These are phyloP conservation scores for Proisotoma minuta DNA, from an alignment of 2,888 invertebrate species.

Conservation along the genomic window DNA sequence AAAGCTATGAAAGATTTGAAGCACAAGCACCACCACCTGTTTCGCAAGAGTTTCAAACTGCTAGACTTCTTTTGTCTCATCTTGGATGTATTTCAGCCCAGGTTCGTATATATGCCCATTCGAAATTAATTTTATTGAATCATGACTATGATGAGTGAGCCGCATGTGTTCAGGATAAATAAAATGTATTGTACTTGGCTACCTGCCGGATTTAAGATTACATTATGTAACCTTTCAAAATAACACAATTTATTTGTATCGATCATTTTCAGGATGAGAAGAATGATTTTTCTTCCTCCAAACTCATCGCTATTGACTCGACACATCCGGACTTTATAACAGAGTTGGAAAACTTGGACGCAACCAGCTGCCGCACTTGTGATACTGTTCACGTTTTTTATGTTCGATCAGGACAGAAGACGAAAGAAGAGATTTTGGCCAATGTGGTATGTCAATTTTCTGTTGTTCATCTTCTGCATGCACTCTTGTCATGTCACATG, in stretches of 20 bases:
- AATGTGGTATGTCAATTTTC: constrained; percentile 61
- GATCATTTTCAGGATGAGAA: constrained; percentile 35
- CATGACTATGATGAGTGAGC: too few relatives aligned
- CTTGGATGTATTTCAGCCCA: constrained; percentile 74
- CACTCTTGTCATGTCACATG: neutral
- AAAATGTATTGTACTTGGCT: too few relatives aligned
- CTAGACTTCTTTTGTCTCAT: constrained; percentile 88
- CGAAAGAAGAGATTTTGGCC: constrained; percentile 70
- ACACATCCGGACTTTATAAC: constrained; percentile 65
- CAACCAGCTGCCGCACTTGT: constrained; percentile 76
- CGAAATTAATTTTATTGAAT: too few relatives aligned
- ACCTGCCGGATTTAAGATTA: too few relatives aligned
- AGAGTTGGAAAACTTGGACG: constrained; percentile 78
- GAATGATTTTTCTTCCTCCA: constrained; percentile 51
- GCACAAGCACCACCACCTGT: constrained; percentile 75
- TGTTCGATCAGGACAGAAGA: constrained; percentile 77
- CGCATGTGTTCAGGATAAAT: too few relatives aligned
- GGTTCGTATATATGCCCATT: too few relatives aligned
- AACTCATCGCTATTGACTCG: constrained; percentile 68
- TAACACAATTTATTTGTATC: neutral
- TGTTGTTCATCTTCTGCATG: neutral
- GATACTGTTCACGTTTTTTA: constrained; percentile 94
- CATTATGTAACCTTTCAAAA: too few relatives aligned
- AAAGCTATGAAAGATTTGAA: constrained; percentile 54
- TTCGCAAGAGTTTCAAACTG: constrained; percentile 90